Evolutionary conservation across 2,888 invertebrate genomes (phyloP).

Genomic region (Anorthoa munda): DNA sequence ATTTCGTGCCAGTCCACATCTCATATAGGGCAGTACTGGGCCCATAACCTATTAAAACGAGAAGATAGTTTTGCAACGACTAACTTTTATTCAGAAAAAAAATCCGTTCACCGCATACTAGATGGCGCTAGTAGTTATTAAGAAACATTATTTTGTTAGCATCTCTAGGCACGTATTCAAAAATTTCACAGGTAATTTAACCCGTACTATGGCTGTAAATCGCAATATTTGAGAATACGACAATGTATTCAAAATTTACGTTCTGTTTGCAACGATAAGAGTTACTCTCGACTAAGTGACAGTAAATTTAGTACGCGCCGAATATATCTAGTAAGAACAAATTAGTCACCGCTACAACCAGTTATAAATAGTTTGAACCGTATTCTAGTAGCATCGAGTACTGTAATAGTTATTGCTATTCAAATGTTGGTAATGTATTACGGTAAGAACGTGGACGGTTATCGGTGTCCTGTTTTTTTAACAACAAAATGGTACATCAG

Average conservation of each 20-base stretch:
- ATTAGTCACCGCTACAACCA: conserved; percentile 74
- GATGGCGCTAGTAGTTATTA: no score
- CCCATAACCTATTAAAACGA: no score
- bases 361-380: conserved; percentile 75
- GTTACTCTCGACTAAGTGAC: conserved; percentile 63
- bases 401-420: conserved; percentile 38
- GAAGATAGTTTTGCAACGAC: no score
- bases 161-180: no score
- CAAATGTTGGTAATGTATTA: conserved; percentile 25
- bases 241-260: conserved; percentile 40
- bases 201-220: background rate
- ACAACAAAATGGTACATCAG: background rate
- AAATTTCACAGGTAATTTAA: background rate
- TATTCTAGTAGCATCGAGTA: conserved; percentile 66
- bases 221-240: conserved; percentile 2
- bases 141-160: no score
- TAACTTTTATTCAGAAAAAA: no score
- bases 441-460: background rate
- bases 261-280: conserved; percentile 57
- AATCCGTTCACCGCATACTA: no score
- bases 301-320: conserved; percentile 69
- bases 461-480: background rate
- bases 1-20: no score
- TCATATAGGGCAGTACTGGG: no score
- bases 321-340: conserved; percentile 71